Evolutionary conservation across 1,140 invertebrate species (phyloP).

Genomic region (Mactra quadrangularis): DNA sequence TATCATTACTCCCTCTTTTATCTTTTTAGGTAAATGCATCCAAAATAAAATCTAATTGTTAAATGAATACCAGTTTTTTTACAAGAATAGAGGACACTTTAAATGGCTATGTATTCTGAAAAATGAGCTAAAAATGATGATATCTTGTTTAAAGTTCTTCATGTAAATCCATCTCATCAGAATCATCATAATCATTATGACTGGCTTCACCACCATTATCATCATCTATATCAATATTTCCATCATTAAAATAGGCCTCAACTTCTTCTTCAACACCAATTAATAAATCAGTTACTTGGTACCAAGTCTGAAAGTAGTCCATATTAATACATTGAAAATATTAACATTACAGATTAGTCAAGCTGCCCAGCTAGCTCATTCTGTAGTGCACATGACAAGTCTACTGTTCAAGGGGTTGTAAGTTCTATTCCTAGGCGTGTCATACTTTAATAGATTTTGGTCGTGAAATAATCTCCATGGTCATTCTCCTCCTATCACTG

Average conservation of each 20-base stretch:
- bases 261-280: conserved; percentile 33
- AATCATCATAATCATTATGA: background rate
- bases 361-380: background rate
- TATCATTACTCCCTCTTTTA: too few species aligned
- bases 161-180: conserved; percentile 40
- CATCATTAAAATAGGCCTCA: background rate
- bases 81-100: too few species aligned
- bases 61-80: too few species aligned
- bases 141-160: conserved; percentile 54
- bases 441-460: too few species aligned
- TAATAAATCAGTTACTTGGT: conserved; percentile 39
- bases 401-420: background rate
- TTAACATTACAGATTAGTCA: background rate
- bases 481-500: too few species aligned
- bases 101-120: too few species aligned
- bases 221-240: conserved; percentile 3
- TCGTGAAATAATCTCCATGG: too few species aligned
- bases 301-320: background rate
- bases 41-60: too few species aligned
- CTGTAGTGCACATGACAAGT: background rate
- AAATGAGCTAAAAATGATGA: too few species aligned
- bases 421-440: too few species aligned
- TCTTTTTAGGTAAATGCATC: too few species aligned
- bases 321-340: background rate
- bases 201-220: background rate